phyloP scores from a whole-genome alignment of 1,140 invertebrate genomes.

The Caerostris extrusa region DNA sequence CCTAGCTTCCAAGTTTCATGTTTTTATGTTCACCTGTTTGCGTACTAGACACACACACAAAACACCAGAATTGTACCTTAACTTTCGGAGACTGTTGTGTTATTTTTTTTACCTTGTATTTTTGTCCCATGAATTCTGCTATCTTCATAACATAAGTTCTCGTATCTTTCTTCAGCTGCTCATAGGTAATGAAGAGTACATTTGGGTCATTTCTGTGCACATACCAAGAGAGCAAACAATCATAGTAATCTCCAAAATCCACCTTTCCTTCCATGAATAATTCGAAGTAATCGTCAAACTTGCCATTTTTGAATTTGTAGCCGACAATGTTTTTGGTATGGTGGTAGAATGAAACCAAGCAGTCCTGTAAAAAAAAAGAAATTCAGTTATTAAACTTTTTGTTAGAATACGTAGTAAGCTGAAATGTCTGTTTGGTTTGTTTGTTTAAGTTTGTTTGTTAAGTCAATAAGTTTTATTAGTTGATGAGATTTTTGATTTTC shows the following conservation, averaged over 20 bases:
- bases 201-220: slow-evolving; percentile 79
- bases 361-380: slow-evolving; percentile 86
- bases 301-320: slow-evolving; percentile 78
- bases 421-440: neutral
- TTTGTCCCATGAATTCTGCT: slow-evolving; percentile 75
- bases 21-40: too few relatives aligned
- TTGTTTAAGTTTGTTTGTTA: neutral
- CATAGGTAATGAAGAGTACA: slow-evolving; percentile 81
- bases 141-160: slow-evolving; percentile 62
- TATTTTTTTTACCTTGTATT: slow-evolving; percentile 52
- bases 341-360: slow-evolving; percentile 92
- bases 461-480: neutral
- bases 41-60: too few relatives aligned
- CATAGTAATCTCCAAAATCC: slow-evolving; percentile 81
- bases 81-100: too few relatives aligned
- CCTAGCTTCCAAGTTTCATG: too few relatives aligned
- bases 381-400: slow-evolving; percentile 83
- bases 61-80: too few relatives aligned
- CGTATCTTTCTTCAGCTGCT: slow-evolving; percentile 74
- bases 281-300: slow-evolving; percentile 81
- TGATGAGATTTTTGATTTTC: neutral
- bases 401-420: neutral
- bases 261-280: slow-evolving; percentile 80
- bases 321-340: slow-evolving; percentile 86
- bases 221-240: slow-evolving; percentile 80